Evolutionary conservation across 2,113 vertebrate genomes (phyloP).

Genomic region (Grammomys dolichurus): DNA sequence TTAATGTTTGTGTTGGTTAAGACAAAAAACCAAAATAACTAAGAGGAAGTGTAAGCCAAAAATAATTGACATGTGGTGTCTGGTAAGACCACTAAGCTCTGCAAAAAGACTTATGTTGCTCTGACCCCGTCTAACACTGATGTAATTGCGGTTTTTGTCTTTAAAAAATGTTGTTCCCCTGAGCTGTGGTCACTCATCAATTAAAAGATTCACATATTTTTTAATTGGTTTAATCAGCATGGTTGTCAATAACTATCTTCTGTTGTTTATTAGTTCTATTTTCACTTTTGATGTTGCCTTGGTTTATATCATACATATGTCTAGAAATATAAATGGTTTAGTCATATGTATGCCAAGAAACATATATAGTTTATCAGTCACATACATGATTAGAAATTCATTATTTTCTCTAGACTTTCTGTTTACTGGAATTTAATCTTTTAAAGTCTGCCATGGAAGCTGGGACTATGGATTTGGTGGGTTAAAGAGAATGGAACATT

Average conservation of each 20-base stretch:
- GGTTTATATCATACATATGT: not conserved
- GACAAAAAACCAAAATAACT: not conserved
- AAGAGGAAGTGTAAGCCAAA: not conserved
- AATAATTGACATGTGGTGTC: not conserved
- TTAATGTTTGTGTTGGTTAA: not conserved
- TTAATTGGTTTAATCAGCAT: not conserved
- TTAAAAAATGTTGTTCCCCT: not conserved
- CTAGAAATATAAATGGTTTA: not conserved
- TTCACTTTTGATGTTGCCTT: not conserved
- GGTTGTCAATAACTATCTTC: not conserved
- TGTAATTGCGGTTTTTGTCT: not conserved
- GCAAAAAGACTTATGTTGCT: not conserved
- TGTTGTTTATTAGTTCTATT: not conserved
- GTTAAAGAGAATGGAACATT: not conserved
- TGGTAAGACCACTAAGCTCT: not conserved
- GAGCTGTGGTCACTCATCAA: not conserved
- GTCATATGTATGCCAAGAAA: not conserved
- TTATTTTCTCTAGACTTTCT: not conserved
- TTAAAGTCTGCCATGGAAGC: not conserved
- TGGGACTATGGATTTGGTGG: not conserved
- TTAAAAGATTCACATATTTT: not conserved
- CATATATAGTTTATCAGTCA: not conserved
- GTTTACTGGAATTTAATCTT: not conserved
- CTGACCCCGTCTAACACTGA: not conserved
- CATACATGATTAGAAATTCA: not conserved